Conservation (phyloP, 2,888 invertebrate species). For the Temnothorax rugatulus region DNA sequence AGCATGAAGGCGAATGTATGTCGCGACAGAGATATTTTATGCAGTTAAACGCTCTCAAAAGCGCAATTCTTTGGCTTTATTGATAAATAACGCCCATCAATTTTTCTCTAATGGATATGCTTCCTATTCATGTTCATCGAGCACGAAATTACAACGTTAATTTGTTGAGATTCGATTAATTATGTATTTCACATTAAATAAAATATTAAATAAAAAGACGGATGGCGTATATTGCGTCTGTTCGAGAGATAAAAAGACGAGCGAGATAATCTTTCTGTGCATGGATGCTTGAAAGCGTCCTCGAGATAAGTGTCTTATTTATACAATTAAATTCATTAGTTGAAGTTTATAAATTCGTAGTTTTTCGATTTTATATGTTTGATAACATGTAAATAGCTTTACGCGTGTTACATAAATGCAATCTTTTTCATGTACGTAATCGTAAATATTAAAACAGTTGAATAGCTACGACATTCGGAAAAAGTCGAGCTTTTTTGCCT, state of each 20-base stretch:
- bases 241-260: not conserved
- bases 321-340: not conserved
- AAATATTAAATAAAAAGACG: no score
- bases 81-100: not conserved
- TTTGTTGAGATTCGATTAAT: not conserved
- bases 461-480: not conserved
- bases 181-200: not conserved
- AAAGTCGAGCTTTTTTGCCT: not conserved
- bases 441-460: not conserved
- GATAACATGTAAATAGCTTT: not conserved
- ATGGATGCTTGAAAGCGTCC: not conserved
- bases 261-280: not conserved
- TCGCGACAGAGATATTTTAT: constrained; percentile 15
- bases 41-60: not conserved
- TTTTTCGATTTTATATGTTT: not conserved
- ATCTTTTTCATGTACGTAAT: not conserved
- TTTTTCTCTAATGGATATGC: not conserved
- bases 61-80: not conserved
- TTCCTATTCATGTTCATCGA: not conserved
- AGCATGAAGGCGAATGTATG: not conserved
- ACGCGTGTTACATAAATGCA: not conserved
- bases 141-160: not conserved
- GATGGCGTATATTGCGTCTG: no score
- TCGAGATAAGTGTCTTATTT: not conserved
- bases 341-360: not conserved